Base-by-base conservation (phyloP, 2,113 vertebrate species). In the Zosterops borbonicus region DNA sequence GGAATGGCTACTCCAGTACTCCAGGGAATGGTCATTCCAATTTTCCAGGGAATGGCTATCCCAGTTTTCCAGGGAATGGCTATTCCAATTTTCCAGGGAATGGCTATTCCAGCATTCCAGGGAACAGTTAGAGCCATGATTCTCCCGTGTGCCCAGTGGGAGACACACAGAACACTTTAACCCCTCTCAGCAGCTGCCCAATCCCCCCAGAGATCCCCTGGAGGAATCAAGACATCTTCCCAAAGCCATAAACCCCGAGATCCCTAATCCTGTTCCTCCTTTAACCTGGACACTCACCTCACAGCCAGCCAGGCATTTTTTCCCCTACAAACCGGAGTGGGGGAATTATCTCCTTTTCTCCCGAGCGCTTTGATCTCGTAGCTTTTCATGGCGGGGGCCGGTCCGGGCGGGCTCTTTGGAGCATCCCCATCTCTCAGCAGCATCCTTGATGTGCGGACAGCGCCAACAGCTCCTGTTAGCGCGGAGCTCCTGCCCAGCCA, bases 401-500 rank as follows among this genome's bases (percentile, higher is more conserved):
- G 75, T 18, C 47, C 75, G 3, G 65, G 64, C 71, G 39, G 65
- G 63, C 53, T 46, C 84, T 91, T 64, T 24, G 79, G 79, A 62
- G 86, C 84, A 68, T 76, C 71, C 71, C 81, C 89, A 11, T 98
- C 97, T 90, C 35, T 98, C 97, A 97, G 83, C 97, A 60, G 62
- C 55, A 27, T 15, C 19, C 84, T n/a, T 35, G 79, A 93, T 81
- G 35, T 68, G 0, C 35, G 18, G 71, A 16, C 65, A 90, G 87
- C 67, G 98, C 93, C 95, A 98, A 98, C 97, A 98, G 98, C 56
- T 97, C 50, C 97, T 98, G 97, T 98, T 98, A 97, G 49, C 97
- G 75, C 73, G 14, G 70, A 87, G 62, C 94, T 92, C 37, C 76
- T 59, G 97, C 95, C 89, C 50, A 55, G 39, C 9, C 49, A 88